Evolutionary conservation across 2,113 vertebrate species (phyloP), one percentile per base, ranked within the genome.

Genomic region (Merops nubicus): DNA sequence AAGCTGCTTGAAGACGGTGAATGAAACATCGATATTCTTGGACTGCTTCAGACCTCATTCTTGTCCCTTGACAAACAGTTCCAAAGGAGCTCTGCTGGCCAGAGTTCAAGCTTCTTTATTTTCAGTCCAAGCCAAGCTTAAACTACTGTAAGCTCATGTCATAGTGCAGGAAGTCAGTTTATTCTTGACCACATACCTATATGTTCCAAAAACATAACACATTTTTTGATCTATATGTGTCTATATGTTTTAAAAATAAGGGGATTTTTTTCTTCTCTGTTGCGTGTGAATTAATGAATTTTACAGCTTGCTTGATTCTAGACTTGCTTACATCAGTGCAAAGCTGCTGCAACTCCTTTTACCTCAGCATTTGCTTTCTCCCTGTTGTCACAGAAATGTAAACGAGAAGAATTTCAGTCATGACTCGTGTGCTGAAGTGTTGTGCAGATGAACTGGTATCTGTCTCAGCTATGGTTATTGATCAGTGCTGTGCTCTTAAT

Each of bases 1-100:
- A 98, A 98, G 56, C 97, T 99, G 5, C 97, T 99, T 95, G 98
- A 99, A 43, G 98, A 99, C 47, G 96, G 97, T 19, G 96, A 98
- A 73, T 98, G 97, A 98, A 38, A 86, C 31, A 4, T 62, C 6
- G 5, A 0, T 62, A 23, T 87, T 86, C 83, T 79, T 92, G 65
- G 84, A 89, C 92, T 81, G 77, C 91, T 34, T 74, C 72, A 82
- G 91, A 96, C 96, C 92, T 97, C 95, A 31, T 9, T 78, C 60
- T 82, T 88, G 77, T 85, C 34, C 85, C 70, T 57, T 93, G 90
- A 93, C 72, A 91, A 95, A 81, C 67, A 20, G 68, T 95, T 95
- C 89, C 83, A 64, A 91, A 90, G 62, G 50, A 78, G 21, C 97
- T 98, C 98, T 98, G 98, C 98, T 93, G 98, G 98, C 85, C 98